Evolutionary conservation across 2,888 invertebrate species (phyloP).

Genomic region (Augochlorella aurata): DNA sequence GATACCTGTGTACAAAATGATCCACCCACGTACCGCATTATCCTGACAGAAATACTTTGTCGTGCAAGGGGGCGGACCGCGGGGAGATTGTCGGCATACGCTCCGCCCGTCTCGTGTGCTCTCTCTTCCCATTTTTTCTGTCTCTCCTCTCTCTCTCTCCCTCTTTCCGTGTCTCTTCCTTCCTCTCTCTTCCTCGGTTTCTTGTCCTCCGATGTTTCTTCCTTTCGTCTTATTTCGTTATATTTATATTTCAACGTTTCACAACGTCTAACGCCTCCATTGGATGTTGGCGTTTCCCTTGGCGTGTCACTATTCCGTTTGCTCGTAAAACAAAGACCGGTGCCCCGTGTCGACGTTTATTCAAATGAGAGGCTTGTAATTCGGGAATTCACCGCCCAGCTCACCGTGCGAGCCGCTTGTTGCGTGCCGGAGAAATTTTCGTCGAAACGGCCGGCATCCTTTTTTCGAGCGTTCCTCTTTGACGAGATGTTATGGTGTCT

Average conservation of each 20-base stretch:
- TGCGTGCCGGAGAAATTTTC: conserved; percentile 58
- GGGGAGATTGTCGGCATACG: conserved; percentile 28
- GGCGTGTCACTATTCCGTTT: conserved; percentile 51
- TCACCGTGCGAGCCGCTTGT: conserved; percentile 38
- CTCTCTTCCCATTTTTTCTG: neutral
- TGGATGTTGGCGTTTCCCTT: conserved; percentile 48
- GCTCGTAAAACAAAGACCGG: conserved; percentile 59
- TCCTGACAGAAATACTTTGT: conserved; percentile 56
- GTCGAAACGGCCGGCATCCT: conserved; percentile 13
- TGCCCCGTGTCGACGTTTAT: conserved; percentile 69
- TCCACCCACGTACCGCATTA: conserved; percentile 60
- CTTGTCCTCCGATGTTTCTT: neutral
- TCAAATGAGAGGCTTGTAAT: conserved; percentile 74
- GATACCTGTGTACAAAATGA: conserved; percentile 52
- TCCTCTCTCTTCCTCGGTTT: too few relatives aligned
- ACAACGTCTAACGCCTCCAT: conserved; percentile 63
- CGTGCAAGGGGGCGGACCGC: conserved; percentile 25
- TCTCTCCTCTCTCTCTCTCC: neutral
- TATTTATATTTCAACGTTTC: conserved; percentile 60
- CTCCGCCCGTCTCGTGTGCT: conserved; percentile 41
- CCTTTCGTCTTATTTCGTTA: conserved; percentile 4
- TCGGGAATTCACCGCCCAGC: conserved; percentile 69
- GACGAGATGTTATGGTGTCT: neutral
- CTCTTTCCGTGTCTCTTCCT: neutral
- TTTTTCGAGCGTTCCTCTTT: neutral